Evolutionary conservation across 2,888 invertebrate species (phyloP).

Genomic region (Perithous albicinctus): DNA sequence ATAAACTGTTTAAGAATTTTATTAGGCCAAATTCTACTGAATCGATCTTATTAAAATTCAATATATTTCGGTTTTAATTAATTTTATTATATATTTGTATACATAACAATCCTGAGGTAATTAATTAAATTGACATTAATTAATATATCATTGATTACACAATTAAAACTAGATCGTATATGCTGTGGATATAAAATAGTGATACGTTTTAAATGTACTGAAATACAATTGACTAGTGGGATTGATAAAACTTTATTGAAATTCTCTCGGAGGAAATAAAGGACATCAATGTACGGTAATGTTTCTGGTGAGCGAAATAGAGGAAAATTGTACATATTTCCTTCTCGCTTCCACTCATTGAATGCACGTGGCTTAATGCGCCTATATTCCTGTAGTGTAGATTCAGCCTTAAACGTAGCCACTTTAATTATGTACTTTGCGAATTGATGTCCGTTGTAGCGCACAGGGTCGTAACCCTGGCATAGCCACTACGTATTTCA

Average conservation of each 20-base stretch:
- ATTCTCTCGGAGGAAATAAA: background rate
- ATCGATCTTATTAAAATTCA: too few species aligned
- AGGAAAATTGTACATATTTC: background rate
- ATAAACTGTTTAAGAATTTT: too few species aligned
- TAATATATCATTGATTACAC: background rate
- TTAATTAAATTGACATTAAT: background rate
- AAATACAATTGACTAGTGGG: background rate
- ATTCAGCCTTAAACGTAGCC: background rate
- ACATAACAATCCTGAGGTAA: background rate
- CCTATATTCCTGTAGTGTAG: background rate
- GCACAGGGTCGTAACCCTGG: slow-evolving; percentile 10
- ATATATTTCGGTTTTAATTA: background rate
- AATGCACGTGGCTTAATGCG: background rate
- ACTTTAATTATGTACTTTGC: slow-evolving; percentile 36
- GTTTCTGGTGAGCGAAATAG: background rate
- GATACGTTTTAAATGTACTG: background rate
- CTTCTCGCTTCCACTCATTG: background rate
- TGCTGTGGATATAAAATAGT: background rate
- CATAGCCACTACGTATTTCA: background rate
- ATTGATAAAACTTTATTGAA: background rate
- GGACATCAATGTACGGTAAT: background rate
- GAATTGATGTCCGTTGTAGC: slow-evolving; percentile 30
- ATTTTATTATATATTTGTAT: background rate
- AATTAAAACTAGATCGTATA: background rate
- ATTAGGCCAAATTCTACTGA: too few species aligned